Base-by-base conservation (phyloP, 2,888 invertebrate species). In the Hydroisotoma schaefferi region DNA sequence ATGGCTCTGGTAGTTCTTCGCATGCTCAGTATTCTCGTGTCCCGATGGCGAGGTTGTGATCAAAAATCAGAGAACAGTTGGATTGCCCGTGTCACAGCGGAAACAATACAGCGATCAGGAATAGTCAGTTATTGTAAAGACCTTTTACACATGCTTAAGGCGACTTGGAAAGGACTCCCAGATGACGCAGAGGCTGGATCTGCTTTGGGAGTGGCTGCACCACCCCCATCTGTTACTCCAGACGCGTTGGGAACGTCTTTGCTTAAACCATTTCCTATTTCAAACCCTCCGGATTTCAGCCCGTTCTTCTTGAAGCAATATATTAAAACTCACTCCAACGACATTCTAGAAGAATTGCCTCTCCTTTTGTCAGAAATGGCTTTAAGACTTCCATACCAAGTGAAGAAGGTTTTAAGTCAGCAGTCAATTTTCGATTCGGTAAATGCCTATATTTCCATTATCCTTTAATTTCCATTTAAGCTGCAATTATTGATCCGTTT, bases 311-410 rank as follows among this genome's bases (percentile, higher is more conserved):
- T 90, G 55, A 85, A 88, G 68, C 93, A 92, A 75, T 94, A 94
- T 75, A 88, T 95, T 37, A 94, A 93, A 78, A 87, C 88, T 54
- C 92, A 94, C 76, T 87, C 90, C 0, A 84, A 87, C 52, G 95
- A 97, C 76, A 88, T 97, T 29, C 94, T 98, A 76, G 90, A 94
- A 76, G 89, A 90, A 64, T 95, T 94, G 77, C 90, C 92, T 10
- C 90, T 92, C 68, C 81, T 97, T n/a, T 80, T 98, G 25, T 94
- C 97, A 55, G 97, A 98, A 80, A 91, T 97, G 84, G 90, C 92
- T 0, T 81, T 97, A 10, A 83, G 95, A 22, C 80, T 98, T 58
- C 95, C 97, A 0, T 95, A 95, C 76, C 94, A 95, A 81, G 90
- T 94, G 26, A 86, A 89, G 75, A 88, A 89, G 74, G 86, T 88